Base-by-base conservation (phyloP, 1,140 invertebrate genomes). In the Drosophila insularis region DNA sequence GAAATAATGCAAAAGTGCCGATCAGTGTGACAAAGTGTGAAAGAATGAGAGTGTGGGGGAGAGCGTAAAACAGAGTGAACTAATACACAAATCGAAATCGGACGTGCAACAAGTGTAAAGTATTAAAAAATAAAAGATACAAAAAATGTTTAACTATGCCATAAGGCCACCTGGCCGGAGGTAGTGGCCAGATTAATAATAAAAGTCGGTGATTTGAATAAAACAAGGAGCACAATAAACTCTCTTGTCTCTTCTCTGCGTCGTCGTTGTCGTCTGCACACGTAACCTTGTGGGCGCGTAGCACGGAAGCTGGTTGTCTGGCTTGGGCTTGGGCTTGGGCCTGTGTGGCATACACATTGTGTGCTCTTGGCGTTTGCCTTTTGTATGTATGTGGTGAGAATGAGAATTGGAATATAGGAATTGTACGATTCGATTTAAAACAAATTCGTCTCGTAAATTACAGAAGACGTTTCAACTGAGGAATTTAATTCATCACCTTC, bases 241-340 rank as follows among this genome's bases (percentile, higher is more conserved):
- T 27, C 27, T 50, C 43, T 50, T 50, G 43, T 50, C 17, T 37
- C 2, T 11, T 50, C 17, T 37, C 8, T 21, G 43, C 19, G 43
- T 50, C 43, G 43, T 50, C 43, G 50, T 23, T 54, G 50, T 37
- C 35, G 55, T 72, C 59, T 89, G 86, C 85, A 91, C 78, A 91
- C 89, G 89, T 91, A 91, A 91, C 89, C 89, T 90, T 91, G 89
- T 90, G 72, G 82, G 81, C 80, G 89, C 89, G 89, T 91, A 91
- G 78, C 86, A 89, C 89, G 81, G 89, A 89, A 89, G 89, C 84
- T 77, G 66, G 63, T 68, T 58, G 55, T 64, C 65, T 79, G 67
- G 68, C 72, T 73, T 73, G 65, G 58, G 60, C 67, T 50, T 37
- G 32, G 32, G 35, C 35, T 37, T 37, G 32, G 32, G 35, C 35